Evolutionary conservation across 1,140 invertebrate species (phyloP), one percentile per base, ranked within the genome.

Genomic region (Trachymyrmex cornetzi): DNA sequence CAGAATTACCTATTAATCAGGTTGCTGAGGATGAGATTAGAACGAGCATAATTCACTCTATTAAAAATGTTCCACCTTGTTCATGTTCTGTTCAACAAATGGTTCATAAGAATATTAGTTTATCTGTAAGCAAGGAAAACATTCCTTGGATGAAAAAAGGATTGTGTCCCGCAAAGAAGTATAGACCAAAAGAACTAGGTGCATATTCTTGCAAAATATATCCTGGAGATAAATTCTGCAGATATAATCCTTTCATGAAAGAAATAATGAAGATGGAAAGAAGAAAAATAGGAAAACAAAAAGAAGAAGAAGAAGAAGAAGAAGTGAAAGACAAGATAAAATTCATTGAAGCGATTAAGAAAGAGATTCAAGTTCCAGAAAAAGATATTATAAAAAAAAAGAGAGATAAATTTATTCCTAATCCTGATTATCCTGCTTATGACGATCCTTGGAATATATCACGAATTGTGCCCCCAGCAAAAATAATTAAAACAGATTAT

Each of bases 21-120:
- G 85, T 92, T 66, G 84, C 92, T 7, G 92, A 90, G 5, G 91
- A 94, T 30, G 88, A 91, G 50, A 77, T 93, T 3, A 74, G 64
- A 0, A 92, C 92, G 3, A 89, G 88, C 3, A 50, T 87, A n/a
- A 77, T 19, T 7, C 16, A 44, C 1, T 77, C 67, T 24, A 1
- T 59, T 3, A 92, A 67, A 38, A 94, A 93, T 55, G 88, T 94
- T 67, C 91, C 90, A 34, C 85, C 93, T 0, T 94, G 94, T 69
- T 69, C 48, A 5, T 95, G 94, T 57, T 80, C 74, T 0, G 90
- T 91, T 27, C 75, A 89, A 0, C 80, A 90, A 66, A 80, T 90
- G n/a, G 72, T 84, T 19, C 85, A 85, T 4, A 87, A 92, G 34
- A 67, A 44, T 38, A 1, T 79, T 12, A 74, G n/a, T 34, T 3